A percentile compares a stretch with the other conserved stretches of the same genome.
phyloP scores from a whole-genome alignment of 2,888 invertebrate genomes.

The Calliopum simillimum region DNA sequence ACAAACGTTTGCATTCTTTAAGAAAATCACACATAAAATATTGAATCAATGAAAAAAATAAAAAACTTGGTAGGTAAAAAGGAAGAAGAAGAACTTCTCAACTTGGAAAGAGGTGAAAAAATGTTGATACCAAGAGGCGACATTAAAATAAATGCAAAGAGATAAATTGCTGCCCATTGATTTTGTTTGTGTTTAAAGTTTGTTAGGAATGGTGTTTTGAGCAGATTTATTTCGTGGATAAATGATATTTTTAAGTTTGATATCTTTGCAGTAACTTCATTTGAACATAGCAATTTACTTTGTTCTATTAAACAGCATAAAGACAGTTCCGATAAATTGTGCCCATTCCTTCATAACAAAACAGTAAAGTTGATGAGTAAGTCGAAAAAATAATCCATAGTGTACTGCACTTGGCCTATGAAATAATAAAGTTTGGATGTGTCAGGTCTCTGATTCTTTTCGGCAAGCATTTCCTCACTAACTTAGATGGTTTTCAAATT shows the following conservation, averaged over 20 bases:
- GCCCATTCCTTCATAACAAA: too few species aligned
- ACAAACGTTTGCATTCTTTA: constrained; percentile 30
- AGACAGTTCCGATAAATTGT: too few species aligned
- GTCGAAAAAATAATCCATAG: too few species aligned
- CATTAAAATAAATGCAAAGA: constrained; percentile 9
- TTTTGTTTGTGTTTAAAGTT: neutral
- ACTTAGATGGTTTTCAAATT: too few species aligned
- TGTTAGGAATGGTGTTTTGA: neutral
- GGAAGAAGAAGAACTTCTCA: neutral
- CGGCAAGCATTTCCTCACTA: too few species aligned
- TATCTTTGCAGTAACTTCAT: neutral
- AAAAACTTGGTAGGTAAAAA: neutral
- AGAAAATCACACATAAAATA: constrained; percentile 30
- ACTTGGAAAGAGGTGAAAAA: constrained; percentile 6
- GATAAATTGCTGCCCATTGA: neutral
- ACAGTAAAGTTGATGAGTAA: too few species aligned
- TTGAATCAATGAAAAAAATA: neutral
- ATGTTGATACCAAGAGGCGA: neutral
- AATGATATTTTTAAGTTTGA: neutral
- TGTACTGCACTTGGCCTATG: too few species aligned
- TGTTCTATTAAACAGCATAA: too few species aligned
- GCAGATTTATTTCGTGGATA: neutral
- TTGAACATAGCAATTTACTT: too few species aligned
- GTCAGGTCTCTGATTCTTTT: too few species aligned
- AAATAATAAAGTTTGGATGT: too few species aligned